Percentiles rank a stretch among this genome's conserved stretches.
phyloP scores from a whole-genome alignment of 2,888 invertebrate genomes.

The Dendrolimus pini region DNA sequence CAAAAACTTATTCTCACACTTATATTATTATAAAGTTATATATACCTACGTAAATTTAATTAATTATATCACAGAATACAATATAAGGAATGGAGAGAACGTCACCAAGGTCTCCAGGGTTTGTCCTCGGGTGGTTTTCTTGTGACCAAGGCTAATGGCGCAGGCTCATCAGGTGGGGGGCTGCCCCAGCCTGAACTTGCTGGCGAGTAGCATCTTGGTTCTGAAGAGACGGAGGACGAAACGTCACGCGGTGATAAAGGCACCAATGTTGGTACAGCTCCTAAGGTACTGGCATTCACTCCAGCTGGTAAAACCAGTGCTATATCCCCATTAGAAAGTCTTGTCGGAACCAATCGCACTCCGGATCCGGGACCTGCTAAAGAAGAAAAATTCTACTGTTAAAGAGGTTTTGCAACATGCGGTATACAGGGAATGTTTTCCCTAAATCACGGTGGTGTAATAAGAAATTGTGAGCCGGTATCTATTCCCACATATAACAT shows the following conservation, averaged over 20 bases:
- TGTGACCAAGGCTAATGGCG: conserved; percentile 85
- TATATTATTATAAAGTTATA: no score
- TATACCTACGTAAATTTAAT: no score
- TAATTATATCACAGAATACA: not conserved
- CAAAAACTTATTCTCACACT: no score
- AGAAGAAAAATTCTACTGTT: conserved; percentile 21
- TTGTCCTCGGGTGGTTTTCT: conserved; percentile 82
- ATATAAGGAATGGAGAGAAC: conserved; percentile 24
- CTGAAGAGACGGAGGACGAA: conserved; percentile 82
- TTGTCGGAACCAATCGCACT: conserved; percentile 87
- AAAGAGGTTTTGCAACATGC: no score
- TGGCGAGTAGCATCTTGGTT: conserved; percentile 76
- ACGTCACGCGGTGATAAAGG: conserved; percentile 86
- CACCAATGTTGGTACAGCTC: conserved; percentile 81
- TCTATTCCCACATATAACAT: no score
- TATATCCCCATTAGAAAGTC: conserved; percentile 88
- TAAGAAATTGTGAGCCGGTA: no score
- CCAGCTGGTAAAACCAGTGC: conserved; percentile 86
- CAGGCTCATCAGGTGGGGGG: conserved; percentile 61
- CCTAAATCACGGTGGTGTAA: no score
- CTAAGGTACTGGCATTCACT: conserved; percentile 64
- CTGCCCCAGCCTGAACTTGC: conserved; percentile 72
- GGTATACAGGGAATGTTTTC: no score
- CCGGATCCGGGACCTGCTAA: conserved; percentile 82
- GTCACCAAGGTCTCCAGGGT: conserved; percentile 90